Conservation (phyloP, 2,113 vertebrate genomes). For the Chrysochloris asiatica region DNA sequence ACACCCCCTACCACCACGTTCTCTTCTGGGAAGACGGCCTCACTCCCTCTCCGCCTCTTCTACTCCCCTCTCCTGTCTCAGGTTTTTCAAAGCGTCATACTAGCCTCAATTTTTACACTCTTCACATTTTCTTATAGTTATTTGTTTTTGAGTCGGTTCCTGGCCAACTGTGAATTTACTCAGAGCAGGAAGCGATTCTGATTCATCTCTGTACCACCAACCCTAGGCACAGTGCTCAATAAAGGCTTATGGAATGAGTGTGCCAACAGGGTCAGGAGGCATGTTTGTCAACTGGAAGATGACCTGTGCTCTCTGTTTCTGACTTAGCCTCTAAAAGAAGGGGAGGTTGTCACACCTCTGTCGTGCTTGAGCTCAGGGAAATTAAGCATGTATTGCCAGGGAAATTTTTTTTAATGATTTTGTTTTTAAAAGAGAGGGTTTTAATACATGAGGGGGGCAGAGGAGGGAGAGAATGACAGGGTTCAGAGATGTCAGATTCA, state of each 20-base stretch:
- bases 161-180: constrained; percentile 26
- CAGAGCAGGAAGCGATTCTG: constrained; percentile 19
- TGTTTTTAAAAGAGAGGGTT: background rate
- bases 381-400: background rate
- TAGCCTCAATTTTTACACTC: background rate
- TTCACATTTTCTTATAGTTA: constrained; percentile 38
- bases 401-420: background rate
- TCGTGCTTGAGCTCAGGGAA: background rate
- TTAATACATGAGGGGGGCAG: background rate
- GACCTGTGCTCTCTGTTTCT: background rate
- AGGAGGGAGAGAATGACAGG: too few relatives aligned
- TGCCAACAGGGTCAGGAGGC: background rate
- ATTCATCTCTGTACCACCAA: background rate
- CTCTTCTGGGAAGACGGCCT: background rate
- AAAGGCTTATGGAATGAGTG: background rate
- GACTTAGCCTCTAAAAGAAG: background rate
- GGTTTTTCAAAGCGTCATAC: background rate
- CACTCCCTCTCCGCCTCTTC: background rate
- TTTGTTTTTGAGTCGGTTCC: background rate
- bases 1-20: too few relatives aligned
- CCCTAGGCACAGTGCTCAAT: background rate
- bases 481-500: background rate
- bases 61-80: background rate
- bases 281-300: background rate
- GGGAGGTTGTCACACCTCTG: background rate